These are phyloP conservation scores for Naja naja DNA, from an alignment of 2,113 vertebrate genomes.

Conservation along the genomic window DNA sequence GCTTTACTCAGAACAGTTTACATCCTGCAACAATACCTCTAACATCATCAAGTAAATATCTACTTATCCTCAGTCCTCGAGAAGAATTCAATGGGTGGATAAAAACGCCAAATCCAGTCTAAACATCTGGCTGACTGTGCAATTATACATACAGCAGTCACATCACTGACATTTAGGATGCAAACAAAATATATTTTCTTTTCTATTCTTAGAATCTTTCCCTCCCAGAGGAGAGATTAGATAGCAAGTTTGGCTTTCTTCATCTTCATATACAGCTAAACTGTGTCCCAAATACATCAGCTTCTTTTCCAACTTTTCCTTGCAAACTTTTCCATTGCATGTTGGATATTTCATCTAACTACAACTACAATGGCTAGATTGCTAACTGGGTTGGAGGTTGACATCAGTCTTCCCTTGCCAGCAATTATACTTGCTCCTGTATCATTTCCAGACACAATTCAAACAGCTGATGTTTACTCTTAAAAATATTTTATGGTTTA, in stretches of 20 bases:
- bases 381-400: background rate
- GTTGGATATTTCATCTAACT: background rate
- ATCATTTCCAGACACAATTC: background rate
- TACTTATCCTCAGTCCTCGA: background rate
- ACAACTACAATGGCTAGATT: background rate
- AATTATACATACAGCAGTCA: background rate
- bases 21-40: background rate
- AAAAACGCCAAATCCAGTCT: background rate
- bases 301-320: background rate
- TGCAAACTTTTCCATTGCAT: background rate
- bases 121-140: background rate
- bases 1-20: background rate
- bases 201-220: background rate
- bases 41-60: background rate
- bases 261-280: background rate
- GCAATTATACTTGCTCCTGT: background rate
- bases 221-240: constrained; percentile 18
- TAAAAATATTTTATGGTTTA: background rate
- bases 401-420: background rate
- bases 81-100: background rate
- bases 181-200: background rate
- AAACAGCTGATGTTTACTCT: background rate
- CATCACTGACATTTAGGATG: background rate
- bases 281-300: background rate
- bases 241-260: constrained; percentile 5